phyloP scores from a whole-genome alignment of 2,888 invertebrate species.

The Beris chalybata region DNA sequence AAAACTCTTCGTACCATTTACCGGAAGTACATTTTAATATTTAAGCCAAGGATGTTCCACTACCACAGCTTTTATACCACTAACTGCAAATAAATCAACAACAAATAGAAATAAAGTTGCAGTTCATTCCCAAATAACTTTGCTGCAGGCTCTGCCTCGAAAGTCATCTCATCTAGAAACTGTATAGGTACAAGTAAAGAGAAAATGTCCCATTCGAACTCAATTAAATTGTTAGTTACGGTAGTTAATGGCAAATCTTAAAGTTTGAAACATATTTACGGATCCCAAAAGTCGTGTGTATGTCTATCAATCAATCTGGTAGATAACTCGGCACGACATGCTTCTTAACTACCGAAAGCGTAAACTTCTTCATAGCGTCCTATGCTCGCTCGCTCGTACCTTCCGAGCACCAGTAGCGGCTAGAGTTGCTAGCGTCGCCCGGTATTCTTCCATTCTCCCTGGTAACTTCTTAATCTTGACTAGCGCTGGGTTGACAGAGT shows the following conservation, averaged over 20 bases:
- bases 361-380: conserved; percentile 14
- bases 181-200: too few relatives aligned
- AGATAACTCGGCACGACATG: conserved; percentile 36
- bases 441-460: not conserved
- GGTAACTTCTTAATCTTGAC: conserved; percentile 26
- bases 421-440: not conserved
- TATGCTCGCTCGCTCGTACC: not conserved
- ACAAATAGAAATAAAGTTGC: too few relatives aligned
- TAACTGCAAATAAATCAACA: too few relatives aligned
- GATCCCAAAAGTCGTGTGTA: conserved; percentile 30
- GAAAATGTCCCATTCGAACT: not conserved
- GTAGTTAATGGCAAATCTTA: conserved; percentile 9
- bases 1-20: too few relatives aligned
- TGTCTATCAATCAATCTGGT: conserved; percentile 37
- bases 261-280: conserved; percentile 2
- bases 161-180: too few relatives aligned
- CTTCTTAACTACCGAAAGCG: conserved; percentile 28
- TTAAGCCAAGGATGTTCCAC: too few relatives aligned
- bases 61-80: too few relatives aligned
- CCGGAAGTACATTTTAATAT: too few relatives aligned
- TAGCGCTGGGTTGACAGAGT: conserved; percentile 21
- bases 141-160: too few relatives aligned
- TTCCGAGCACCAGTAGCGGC: too few relatives aligned
- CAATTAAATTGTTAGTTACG: conserved; percentile 2
- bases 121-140: too few relatives aligned